Base-by-base conservation (phyloP, 1,140 invertebrate genomes). In the Gryllus bimaculatus region DNA sequence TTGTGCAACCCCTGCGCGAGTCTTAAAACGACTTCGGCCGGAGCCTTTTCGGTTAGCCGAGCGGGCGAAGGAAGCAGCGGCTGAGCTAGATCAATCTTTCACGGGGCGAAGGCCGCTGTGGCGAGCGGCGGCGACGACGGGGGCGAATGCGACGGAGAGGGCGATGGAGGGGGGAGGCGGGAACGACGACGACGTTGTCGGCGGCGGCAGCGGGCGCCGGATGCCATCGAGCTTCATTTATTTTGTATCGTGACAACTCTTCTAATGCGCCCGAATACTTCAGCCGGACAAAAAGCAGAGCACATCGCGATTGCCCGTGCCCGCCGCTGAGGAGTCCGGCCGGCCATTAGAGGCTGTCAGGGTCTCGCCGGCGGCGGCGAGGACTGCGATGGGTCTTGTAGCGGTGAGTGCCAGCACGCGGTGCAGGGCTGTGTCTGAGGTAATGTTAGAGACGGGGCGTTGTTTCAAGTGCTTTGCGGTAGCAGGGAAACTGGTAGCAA, bases 141-240 rank as follows among this genome's bases (percentile, higher is more conserved):
- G 2, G 18, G 26, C 26, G 26, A 39, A 39, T 39, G 26, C 26
- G 26, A 39, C 26, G 26, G 26, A 39, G 26, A 39, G 26, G 26
- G 26, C 26, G 26, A 39, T 39, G 26, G 26, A 5, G 26, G 26
- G 26, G 26, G 5, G 26, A 39, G 26, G 5, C 26, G 26, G 5
- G 1, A 5, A 5, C 26, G 54, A 66, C 54, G 54, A 10, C 54
- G 54, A 18, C 54, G 10, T 39, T 39, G 1, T 39, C 18, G 54
- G 18, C 10, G 54, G 18, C 54, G 54, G 54, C 10, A 10, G 10
- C 10, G 18, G 54, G 10, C 54, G 54, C 54, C 54, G 54, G 54
- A 66, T 66, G 54, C 54, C 54, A 66, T 66, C 54, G 54, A 66
- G 18, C 54, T 66, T 66, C 54, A 66, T 66, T 66, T 66, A 66